phyloP scores from a whole-genome alignment of 2,113 vertebrate species.

The Thunnus maccoyii region DNA sequence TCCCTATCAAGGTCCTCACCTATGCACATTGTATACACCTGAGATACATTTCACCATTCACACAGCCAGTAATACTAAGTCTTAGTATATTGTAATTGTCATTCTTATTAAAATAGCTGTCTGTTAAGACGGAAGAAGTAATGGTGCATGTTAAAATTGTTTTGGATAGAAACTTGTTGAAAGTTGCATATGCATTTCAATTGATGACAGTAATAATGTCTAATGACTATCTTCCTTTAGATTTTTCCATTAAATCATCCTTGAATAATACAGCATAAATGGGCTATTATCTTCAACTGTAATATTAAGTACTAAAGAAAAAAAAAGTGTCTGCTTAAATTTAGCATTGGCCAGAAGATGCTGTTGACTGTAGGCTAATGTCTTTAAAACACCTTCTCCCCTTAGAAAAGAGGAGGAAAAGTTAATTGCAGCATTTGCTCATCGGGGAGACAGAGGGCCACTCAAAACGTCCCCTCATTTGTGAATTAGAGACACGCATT shows the following conservation, averaged over 20 bases:
- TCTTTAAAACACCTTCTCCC: slow-evolving; percentile 94
- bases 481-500: slow-evolving; percentile 91
- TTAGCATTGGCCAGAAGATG: slow-evolving; percentile 86
- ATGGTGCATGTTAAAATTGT: slow-evolving; percentile 17
- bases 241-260: slow-evolving; percentile 87
- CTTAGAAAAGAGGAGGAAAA: slow-evolving; percentile 86
- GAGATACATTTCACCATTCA: slow-evolving; percentile 11
- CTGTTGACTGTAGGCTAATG: slow-evolving; percentile 86
- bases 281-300: slow-evolving; percentile 89
- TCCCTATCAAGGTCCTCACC: slow-evolving; percentile 48
- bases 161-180: slow-evolving; percentile 52
- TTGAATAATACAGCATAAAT: slow-evolving; percentile 88
- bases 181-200: slow-evolving; percentile 69
- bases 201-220: slow-evolving; percentile 71
- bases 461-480: slow-evolving; percentile 93
- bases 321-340: slow-evolving; percentile 88
- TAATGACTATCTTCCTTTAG: slow-evolving; percentile 70
- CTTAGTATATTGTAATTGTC: neutral
- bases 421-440: slow-evolving; percentile 97
- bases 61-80: slow-evolving; percentile 14
- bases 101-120: neutral
- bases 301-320: slow-evolving; percentile 87
- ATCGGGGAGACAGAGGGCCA: slow-evolving; percentile 92
- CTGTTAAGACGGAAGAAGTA: slow-evolving; percentile 6
- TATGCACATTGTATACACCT: slow-evolving; percentile 29